A percentile compares a stretch with the other conserved stretches of the same genome.
phyloP scores from a whole-genome alignment of 2,113 vertebrate genomes.

The Acrocephalus arundinaceus region DNA sequence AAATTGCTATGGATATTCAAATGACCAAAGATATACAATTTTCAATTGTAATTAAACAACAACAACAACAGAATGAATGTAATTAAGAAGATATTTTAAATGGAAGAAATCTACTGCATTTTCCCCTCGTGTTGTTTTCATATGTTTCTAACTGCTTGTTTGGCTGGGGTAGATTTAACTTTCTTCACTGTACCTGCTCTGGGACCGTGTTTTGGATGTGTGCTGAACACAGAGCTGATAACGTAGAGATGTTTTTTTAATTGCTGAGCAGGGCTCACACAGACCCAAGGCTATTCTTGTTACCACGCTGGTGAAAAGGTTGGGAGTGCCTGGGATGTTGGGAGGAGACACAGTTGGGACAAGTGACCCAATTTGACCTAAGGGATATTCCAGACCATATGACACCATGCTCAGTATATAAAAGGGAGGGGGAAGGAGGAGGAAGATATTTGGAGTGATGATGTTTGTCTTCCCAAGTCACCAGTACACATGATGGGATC shows the following conservation, averaged over 20 bases:
- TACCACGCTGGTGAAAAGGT: accelerated
- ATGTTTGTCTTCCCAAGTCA: neutral
- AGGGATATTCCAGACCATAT: neutral
- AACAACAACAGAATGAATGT: neutral
- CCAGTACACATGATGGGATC: accelerated
- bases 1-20: neutral
- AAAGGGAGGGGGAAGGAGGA: neutral
- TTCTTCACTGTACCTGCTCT: neutral
- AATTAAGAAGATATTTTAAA: neutral
- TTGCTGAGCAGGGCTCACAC: neutral
- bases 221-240: neutral
- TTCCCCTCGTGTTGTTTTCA: neutral
- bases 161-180: neutral
- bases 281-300: neutral
- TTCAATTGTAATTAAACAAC: neutral
- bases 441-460: neutral
- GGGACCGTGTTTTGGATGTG: neutral
- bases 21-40: neutral
- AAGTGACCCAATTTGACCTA: neutral
- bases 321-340: accelerated
- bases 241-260: neutral
- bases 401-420: neutral
- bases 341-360: neutral
- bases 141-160: neutral
- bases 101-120: neutral